Evolutionary conservation across 2,888 invertebrate species (phyloP).

Genomic region (Argyresthia albistria): DNA sequence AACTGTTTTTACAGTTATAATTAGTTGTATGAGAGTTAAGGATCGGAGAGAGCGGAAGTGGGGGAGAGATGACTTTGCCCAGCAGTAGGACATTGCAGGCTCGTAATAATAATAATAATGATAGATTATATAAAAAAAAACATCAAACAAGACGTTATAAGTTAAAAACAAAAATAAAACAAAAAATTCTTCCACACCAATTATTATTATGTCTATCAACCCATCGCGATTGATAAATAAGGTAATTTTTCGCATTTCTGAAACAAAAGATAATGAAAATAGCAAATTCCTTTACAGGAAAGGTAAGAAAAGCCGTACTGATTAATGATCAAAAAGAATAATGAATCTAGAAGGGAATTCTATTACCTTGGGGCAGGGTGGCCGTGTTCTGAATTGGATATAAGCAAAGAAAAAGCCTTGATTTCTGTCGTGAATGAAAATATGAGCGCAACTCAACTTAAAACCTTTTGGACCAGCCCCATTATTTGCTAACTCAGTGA

Average conservation of each 20-base stretch:
- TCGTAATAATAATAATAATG: no score
- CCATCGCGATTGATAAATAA: neutral
- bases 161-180: neutral
- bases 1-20: no score
- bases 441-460: neutral
- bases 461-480: no score
- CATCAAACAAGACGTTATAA: neutral
- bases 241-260: neutral
- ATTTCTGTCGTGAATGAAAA: neutral
- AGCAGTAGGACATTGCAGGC: no score
- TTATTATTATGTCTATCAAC: no score
- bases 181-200: conserved; percentile 14
- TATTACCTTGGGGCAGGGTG: conserved; percentile 21
- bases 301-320: conserved; percentile 20
- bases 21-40: no score
- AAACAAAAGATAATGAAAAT: conserved; percentile 8
- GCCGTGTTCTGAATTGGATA: conserved; percentile 24
- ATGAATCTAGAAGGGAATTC: conserved; percentile 19
- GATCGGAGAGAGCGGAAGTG: no score
- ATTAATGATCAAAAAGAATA: conserved; percentile 32
- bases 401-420: conserved; percentile 3
- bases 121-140: no score
- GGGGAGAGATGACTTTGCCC: no score
- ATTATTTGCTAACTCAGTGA: no score
- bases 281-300: conserved; percentile 12